Base-by-base conservation (phyloP, 2,888 invertebrate species). In the Volucella zonaria region DNA sequence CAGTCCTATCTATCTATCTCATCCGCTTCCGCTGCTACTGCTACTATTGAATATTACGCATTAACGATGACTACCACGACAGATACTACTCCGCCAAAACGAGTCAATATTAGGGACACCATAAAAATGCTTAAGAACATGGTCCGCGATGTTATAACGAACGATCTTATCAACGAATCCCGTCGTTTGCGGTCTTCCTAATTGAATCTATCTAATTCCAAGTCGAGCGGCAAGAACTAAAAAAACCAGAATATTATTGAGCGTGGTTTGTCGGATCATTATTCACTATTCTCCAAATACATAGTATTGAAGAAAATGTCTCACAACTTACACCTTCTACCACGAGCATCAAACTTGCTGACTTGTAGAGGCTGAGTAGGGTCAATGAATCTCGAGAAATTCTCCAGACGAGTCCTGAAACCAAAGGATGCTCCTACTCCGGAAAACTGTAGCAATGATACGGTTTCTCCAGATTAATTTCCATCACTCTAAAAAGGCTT, bases 131-230 rank as follows among this genome's bases (percentile, higher is more conserved):
- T 85, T 18, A 85, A 80, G 47, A 85, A 73, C 75, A 70, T 76
- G 67, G 85, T 85, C 71, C 85, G 85, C 18, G 80, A 85, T 73
- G 85, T 85, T 45, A 80, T 85, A 59, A 76, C 85, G 52, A 80
- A 85, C 43, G 85, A 85, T 75, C 83, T 75, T 71, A 76, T 83
- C 71, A 83, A 66, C 67, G 80, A 83, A 67, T 56, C 59, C 15
- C 80, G 79, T 71, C 80, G 80, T 67, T 83, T 83, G 83, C 71
- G 66, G 66, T 58, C 83, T 70, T 76, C 79, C 59, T 76, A 75
- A 75, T 80, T 49, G 15, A 58, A 12, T 49, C 47, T 38, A n/a
- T 52, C 59, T 40, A 47, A 40, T 40, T 71, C 67, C 56, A 75
- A 64, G 61, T 61, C 71, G 67, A 82, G 54, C 52, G 47, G 68